Percentiles rank a stretch among this genome's conserved stretches.
Evolutionary conservation across 1,140 invertebrate genomes (phyloP).

Genomic region (Caligus rogercresseyi): DNA sequence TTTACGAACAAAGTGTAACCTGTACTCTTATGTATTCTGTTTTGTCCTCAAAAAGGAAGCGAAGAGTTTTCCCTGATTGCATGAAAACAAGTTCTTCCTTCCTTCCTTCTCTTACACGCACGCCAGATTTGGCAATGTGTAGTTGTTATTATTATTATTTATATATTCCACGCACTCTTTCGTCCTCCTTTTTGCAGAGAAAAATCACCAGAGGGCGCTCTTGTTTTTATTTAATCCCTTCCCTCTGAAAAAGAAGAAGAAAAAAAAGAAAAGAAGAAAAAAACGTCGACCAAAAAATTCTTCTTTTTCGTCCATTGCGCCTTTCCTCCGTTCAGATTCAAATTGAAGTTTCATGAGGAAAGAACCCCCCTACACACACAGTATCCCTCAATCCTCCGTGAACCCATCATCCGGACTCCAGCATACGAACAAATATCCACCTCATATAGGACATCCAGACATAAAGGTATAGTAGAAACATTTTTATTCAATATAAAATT

Average conservation of each 20-base stretch:
- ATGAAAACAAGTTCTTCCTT: background rate
- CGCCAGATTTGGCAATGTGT: background rate
- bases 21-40: too few species aligned
- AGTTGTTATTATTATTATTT: background rate
- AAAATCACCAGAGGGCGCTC: background rate
- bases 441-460: too few species aligned
- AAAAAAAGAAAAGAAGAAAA: too few species aligned
- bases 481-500: too few species aligned
- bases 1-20: too few species aligned
- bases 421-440: too few species aligned
- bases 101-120: background rate
- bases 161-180: background rate
- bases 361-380: background rate
- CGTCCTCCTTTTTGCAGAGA: background rate
- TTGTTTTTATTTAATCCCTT: background rate
- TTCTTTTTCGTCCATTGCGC: background rate
- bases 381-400: too few species aligned
- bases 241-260: too few species aligned
- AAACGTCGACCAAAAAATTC: background rate
- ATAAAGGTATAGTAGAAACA: too few species aligned
- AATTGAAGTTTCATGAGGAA: background rate
- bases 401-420: too few species aligned
- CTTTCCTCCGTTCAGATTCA: background rate
- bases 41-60: too few species aligned
- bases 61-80: background rate